Evolutionary conservation across 2,113 vertebrate species (phyloP), one percentile per base, ranked within the genome.

Genomic region (Ivindomyrus marchei): DNA sequence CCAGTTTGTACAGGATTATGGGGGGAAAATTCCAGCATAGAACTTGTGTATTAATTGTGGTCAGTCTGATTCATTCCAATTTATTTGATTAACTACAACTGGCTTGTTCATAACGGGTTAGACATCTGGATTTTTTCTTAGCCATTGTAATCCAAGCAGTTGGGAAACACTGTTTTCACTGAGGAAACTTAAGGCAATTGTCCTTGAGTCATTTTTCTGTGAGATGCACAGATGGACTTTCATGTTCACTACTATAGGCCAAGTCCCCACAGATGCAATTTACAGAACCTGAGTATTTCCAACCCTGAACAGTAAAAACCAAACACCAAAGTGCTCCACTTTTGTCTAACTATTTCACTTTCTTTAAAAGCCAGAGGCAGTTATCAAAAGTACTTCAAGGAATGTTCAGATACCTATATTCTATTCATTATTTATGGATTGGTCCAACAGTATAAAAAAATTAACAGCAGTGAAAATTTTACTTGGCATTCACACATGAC

Each of bases 171-270:
- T 39, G 52, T 88, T 88, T 88, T 85, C 42, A 84, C 52, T 46
- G 87, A 52, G 90, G 77, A 90, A 88, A 49, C 87, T 80, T 45
- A 88, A 90, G 90, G 83, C 74, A 85, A n/a, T 88, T 62, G 90
- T 85, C 90, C 90, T 90, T 90, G 90, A 90, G 77, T 77, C 39
- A n/a, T 52, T 80, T 52, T 39, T 42, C 19, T 58, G 46, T 13
- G 45, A 27, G 11, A 84, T 17, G 86, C 50, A 88, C 52, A 90
- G 45, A 66, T 6, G n/a, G 31, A 42, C 77, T 66, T 85, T 62
- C 52, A 49, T 62, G n/a, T 88, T 31, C 15, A 15, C 36, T 27
- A 42, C 74, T 42, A 80, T 5, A 39, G 36, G 15, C 36, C 36
- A 80, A 13, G 13, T 31, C 74, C 74, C 31, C 74, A 42, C 36